Percentiles rank a stretch among this genome's conserved stretches.
Evolutionary conservation across 2,113 vertebrate genomes (phyloP).

Genomic region (Erpornis zantholeuca): DNA sequence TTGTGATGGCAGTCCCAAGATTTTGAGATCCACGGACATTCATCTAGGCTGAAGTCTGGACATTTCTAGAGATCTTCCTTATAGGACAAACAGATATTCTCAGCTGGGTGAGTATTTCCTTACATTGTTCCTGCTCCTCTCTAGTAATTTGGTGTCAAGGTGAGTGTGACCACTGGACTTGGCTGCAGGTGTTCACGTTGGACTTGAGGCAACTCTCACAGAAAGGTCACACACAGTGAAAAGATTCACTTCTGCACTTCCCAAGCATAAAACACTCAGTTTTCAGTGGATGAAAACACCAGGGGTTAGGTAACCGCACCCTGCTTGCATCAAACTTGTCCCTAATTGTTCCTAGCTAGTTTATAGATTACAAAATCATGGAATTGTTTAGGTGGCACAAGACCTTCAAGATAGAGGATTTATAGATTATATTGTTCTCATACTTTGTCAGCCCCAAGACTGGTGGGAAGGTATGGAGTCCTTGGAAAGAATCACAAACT

Average conservation of each 20-base stretch:
- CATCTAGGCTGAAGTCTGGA: not conserved
- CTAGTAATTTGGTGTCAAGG: not conserved
- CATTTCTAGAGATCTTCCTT: not conserved
- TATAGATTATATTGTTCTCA: not conserved
- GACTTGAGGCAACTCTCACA: not conserved
- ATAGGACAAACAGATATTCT: not conserved
- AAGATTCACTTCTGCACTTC: not conserved
- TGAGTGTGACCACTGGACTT: not conserved
- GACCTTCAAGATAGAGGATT: not conserved
- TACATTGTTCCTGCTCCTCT: not conserved
- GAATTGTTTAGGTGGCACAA: not conserved
- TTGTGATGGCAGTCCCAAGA: not conserved
- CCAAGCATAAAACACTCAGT: accelerated
- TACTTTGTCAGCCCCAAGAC: not conserved
- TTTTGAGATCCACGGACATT: not conserved
- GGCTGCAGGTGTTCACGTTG: not conserved
- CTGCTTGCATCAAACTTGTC: not conserved
- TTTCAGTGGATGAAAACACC: not conserved
- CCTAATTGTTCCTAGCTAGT: not conserved
- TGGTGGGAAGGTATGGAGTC: not conserved
- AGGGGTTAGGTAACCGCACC: not conserved
- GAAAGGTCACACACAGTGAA: not conserved
- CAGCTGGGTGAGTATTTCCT: not conserved
- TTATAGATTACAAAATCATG: not conserved
- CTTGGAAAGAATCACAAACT: not conserved